Percentiles rank a stretch among this genome's conserved stretches.
Evolutionary conservation across 2,113 vertebrate species (phyloP).

Genomic region (Leucoraja erinaceus): DNA sequence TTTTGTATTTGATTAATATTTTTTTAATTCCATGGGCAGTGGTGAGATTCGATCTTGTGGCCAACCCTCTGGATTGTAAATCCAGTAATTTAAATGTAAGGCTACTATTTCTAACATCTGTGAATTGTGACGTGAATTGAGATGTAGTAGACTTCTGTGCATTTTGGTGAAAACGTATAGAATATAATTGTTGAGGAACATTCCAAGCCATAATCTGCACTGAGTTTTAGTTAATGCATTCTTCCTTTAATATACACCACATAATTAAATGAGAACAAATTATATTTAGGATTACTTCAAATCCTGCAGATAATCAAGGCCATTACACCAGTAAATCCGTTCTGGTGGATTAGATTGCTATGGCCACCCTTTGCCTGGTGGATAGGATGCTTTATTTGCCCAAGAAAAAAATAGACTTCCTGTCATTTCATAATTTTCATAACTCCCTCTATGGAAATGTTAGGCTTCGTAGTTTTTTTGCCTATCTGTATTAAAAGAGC

Average conservation of each 20-base stretch:
- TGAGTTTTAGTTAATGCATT: background rate
- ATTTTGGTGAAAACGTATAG: background rate
- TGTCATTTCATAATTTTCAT: slow-evolving; percentile 8
- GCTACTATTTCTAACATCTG: background rate
- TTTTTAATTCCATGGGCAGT: no score
- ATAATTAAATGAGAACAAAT: background rate
- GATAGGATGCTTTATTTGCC: background rate
- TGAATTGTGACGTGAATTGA: background rate
- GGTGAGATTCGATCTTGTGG: no score
- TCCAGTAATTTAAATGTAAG: no score
- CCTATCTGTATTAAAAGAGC: background rate
- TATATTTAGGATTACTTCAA: background rate
- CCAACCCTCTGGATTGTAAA: no score
- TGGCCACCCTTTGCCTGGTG: background rate
- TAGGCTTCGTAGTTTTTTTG: background rate
- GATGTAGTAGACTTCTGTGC: background rate
- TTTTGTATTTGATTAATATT: no score
- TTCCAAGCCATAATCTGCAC: background rate
- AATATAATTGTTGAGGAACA: slow-evolving; percentile 1
- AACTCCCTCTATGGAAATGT: slow-evolving; percentile 10
- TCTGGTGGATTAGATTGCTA: background rate
- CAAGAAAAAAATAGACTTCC: background rate
- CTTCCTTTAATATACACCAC: background rate
- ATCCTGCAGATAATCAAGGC: background rate
- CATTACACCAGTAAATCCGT: background rate